These are phyloP conservation scores for Battus philenor DNA, from an alignment of 1,140 invertebrate species.

Conservation along the genomic window DNA sequence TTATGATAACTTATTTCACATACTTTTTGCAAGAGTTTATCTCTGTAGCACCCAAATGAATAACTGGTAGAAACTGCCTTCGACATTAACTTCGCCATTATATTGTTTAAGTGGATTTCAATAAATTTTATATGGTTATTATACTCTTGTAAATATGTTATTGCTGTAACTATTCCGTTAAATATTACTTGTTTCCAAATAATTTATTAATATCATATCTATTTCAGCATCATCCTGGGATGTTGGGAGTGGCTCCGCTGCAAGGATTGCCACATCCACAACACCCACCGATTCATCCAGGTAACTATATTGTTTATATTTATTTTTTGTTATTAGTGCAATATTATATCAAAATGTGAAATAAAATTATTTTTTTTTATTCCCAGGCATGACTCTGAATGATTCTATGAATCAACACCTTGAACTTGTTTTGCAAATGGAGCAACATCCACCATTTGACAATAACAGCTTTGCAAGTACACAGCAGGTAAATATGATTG, in stretches of 20 bases:
- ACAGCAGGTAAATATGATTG: conserved; percentile 72
- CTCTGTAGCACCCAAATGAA: no score
- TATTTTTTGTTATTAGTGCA: background rate
- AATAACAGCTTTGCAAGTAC: conserved; percentile 71
- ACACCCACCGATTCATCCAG: conserved; percentile 80
- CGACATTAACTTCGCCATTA: no score
- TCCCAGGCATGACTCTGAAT: conserved; percentile 72
- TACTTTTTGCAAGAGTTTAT: no score
- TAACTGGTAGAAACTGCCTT: no score
- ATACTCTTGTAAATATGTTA: no score
- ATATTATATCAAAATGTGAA: no score
- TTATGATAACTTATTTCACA: no score
- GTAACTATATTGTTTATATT: conserved; percentile 33
- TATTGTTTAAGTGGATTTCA: no score
- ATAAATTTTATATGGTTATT: no score
- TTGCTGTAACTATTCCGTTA: no score
- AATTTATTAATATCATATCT: conserved; percentile 18
- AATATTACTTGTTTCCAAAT: no score
- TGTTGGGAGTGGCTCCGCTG: conserved; percentile 65
- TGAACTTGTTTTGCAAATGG: conserved; percentile 75
- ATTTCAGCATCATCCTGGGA: conserved; percentile 72
- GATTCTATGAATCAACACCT: conserved; percentile 75
- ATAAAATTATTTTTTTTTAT: conserved; percentile 20
- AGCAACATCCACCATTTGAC: conserved; percentile 74
- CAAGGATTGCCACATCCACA: conserved; percentile 79